phyloP scores from a whole-genome alignment of 1,140 invertebrate genomes.

The Centruroides sculpturatus region DNA sequence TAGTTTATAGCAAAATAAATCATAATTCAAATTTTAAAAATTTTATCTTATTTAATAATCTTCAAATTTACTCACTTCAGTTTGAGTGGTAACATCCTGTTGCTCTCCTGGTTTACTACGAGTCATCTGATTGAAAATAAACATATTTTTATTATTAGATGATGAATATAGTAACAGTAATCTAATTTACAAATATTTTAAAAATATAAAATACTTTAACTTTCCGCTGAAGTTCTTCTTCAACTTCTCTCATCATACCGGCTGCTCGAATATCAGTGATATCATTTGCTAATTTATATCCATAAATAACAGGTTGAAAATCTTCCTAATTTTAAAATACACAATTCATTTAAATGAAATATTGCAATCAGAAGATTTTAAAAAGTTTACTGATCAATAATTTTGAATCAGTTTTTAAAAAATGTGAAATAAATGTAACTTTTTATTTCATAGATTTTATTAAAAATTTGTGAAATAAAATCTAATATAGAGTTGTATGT shows the following conservation, averaged over 20 bases:
- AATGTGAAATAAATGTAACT: no score
- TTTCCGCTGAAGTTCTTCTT: slow-evolving; percentile 54
- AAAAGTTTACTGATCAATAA: no score
- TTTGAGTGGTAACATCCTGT: slow-evolving; percentile 24
- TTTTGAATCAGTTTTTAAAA: no score
- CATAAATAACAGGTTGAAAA: slow-evolving; percentile 84
- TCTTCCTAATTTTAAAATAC: slow-evolving; percentile 52
- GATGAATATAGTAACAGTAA: no score
- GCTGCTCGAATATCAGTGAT: slow-evolving; percentile 65
- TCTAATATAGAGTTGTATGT: no score
- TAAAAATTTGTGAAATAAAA: no score
- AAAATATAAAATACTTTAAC: slow-evolving; percentile 11
- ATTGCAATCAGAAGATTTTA: no score
- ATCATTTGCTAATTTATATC: slow-evolving; percentile 70
- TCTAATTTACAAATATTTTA: neutral
- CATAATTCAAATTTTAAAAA: no score
- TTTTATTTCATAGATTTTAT: no score
- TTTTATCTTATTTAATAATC: neutral
- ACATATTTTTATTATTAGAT: no score
- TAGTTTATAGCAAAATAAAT: no score
- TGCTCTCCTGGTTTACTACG: slow-evolving; percentile 25
- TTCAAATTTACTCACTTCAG: slow-evolving; percentile 20
- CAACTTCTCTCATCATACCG: slow-evolving; percentile 73
- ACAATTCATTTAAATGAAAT: neutral
- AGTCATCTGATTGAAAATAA: slow-evolving; percentile 7